phyloP scores from a whole-genome alignment of 2,113 vertebrate genomes.

The Campylorhamphus procurvoides region DNA sequence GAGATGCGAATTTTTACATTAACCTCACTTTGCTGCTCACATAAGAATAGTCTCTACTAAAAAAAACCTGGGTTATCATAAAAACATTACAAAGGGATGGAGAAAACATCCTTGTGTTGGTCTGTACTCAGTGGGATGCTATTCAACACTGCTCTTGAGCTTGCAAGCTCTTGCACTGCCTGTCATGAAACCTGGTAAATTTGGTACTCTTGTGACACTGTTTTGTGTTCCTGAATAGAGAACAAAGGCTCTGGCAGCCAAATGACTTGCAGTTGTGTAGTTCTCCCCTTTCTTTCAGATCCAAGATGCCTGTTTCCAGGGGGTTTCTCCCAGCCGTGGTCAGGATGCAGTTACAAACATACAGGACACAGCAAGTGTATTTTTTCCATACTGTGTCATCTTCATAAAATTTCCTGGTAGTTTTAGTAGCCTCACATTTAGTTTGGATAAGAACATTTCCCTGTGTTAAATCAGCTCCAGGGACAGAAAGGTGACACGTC shows the following conservation, averaged over 20 bases:
- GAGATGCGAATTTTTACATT: neutral
- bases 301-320: neutral
- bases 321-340: neutral
- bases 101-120: neutral
- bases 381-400: neutral
- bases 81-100: neutral
- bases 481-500: rapidly evolving
- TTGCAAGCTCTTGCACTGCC: neutral
- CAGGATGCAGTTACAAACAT: rapidly evolving
- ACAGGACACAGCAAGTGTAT: rapidly evolving
- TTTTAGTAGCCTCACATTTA: neutral
- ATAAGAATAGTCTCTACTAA: neutral
- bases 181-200: neutral
- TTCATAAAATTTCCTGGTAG: neutral
- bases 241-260: neutral
- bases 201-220: neutral
- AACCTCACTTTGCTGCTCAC: neutral
- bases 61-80: neutral
- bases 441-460: neutral
- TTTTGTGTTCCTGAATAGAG: neutral
- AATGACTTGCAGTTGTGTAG: neutral
- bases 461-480: neutral
- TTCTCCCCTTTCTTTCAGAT: neutral
- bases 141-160: neutral
- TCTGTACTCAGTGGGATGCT: neutral